These are phyloP conservation scores for Ambastaia sidthimunki DNA, from an alignment of 2,797 vertebrate genomes.

Conservation along the genomic window DNA sequence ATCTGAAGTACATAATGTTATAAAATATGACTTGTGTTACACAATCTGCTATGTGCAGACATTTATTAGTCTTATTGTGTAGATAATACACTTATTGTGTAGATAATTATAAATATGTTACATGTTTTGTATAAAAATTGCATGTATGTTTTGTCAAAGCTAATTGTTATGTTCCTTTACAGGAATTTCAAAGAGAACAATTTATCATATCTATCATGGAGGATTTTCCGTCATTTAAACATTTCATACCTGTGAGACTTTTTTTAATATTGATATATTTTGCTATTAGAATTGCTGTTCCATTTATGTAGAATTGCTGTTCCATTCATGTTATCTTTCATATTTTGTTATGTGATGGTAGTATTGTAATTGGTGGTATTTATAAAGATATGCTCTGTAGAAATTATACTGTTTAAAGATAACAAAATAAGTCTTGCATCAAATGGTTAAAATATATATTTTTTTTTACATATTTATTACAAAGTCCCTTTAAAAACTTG, in stretches of 20 bases:
- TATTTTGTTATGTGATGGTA: neutral
- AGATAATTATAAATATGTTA: conserved; percentile 22
- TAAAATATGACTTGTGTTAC: neutral
- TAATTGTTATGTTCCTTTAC: conserved; percentile 68
- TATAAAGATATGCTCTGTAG: neutral
- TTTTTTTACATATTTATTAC: neutral
- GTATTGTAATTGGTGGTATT: neutral
- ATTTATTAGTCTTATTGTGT: neutral
- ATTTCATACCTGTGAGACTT: conserved; percentile 92
- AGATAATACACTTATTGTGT: neutral
- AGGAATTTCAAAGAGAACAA: conserved; percentile 98
- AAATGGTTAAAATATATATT: neutral
- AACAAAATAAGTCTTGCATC: neutral
- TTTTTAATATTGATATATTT: neutral
- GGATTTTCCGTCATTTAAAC: conserved; percentile 90
- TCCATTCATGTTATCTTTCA: neutral
- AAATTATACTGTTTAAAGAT: neutral
- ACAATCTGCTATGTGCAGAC: neutral
- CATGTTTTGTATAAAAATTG: conserved; percentile 45
- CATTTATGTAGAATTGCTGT: neutral
- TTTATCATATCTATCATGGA: conserved; percentile 91
- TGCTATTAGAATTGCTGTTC: no score
- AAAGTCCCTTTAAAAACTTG: neutral
- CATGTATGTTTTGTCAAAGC: neutral
- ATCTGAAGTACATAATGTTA: no score